Base-by-base conservation (phyloP, 2,797 vertebrate species). In the Peromyscus aztecus region DNA sequence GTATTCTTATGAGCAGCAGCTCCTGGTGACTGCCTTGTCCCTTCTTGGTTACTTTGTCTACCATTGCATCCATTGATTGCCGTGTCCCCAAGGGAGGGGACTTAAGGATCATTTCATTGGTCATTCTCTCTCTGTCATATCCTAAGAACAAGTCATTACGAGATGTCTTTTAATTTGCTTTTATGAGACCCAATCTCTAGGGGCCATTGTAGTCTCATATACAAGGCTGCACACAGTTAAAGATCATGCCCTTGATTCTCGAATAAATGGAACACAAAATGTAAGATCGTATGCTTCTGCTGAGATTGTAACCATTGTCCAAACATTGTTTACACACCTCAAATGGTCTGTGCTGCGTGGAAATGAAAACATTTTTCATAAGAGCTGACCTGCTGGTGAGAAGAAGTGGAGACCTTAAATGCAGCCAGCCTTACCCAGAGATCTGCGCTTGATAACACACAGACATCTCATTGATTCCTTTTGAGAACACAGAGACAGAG, bases 301-400 rank as follows among this genome's bases (percentile, higher is more conserved):
- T 71, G 73, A 76, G 77, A 82, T 73, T 76, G 46, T 63, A 69
- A 76, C 21, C 34, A 65, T n/a, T 63, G 55, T 63, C 76, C 37
- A 65, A n/a, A 0, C 27, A 23, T 63, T 77, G 43, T 65, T 34
- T 76, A 57, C 9, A 46, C 3, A 61, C 11, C 76, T 37, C 76
- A 81, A 86, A 6, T 7, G 37, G 14, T 83, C 31, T 59, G 49
- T 63, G 83, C 31, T 77, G 43, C 71, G 40, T 40, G 49, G 76
- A 90, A 97, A 94, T 92, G 46, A 89, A 89, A 83, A 90, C 27
- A 88, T 80, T 96, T 92, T 92, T 90, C 71, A 37, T 88, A 43
- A 84, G 81, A 69, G 57, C 55, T 80, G 69, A 90, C 21, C 69
- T 91, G 10, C 13, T 92, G 63, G 76, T 81, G 89, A 94, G 69